These are phyloP conservation scores for Alloscopus bannaensis DNA, from an alignment of 2,888 invertebrate genomes.

Conservation along the genomic window DNA sequence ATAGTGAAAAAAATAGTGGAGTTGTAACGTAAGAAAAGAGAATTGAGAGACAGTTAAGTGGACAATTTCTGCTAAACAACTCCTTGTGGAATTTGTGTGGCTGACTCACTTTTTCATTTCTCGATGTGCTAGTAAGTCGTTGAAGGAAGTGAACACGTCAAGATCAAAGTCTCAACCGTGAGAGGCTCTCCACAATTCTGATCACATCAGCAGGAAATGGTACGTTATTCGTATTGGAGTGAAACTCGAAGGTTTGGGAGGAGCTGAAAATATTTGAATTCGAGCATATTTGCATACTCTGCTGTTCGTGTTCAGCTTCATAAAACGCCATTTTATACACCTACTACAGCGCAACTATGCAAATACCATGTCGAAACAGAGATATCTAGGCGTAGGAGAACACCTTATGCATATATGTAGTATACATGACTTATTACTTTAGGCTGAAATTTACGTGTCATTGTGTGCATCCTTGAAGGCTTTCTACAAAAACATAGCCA, in stretches of 20 bases:
- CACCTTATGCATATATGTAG: too few relatives aligned
- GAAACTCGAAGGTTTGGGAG: background rate
- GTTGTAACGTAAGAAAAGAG: background rate
- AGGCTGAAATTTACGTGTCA: too few relatives aligned
- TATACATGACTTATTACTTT: too few relatives aligned
- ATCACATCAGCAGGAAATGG: background rate
- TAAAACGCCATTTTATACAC: background rate
- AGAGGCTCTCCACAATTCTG: background rate
- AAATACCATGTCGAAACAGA: background rate
- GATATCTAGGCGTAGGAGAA: too few relatives aligned
- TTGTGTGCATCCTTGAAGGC: too few relatives aligned
- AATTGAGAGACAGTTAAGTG: conserved; percentile 11
- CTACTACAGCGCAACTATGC: background rate
- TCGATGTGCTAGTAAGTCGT: background rate
- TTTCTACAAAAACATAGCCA: too few relatives aligned
- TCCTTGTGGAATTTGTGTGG: conserved; percentile 19
- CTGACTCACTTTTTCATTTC: background rate
- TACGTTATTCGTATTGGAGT: background rate
- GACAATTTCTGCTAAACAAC: conserved; percentile 19
- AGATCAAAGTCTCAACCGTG: background rate
- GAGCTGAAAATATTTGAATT: too few relatives aligned
- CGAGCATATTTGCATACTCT: too few relatives aligned
- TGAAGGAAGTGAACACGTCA: conserved; percentile 10
- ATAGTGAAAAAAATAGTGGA: background rate
- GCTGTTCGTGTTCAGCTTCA: background rate